Conservation (phyloP, 2,888 invertebrate genomes). For the Parasteatoda lunata region DNA sequence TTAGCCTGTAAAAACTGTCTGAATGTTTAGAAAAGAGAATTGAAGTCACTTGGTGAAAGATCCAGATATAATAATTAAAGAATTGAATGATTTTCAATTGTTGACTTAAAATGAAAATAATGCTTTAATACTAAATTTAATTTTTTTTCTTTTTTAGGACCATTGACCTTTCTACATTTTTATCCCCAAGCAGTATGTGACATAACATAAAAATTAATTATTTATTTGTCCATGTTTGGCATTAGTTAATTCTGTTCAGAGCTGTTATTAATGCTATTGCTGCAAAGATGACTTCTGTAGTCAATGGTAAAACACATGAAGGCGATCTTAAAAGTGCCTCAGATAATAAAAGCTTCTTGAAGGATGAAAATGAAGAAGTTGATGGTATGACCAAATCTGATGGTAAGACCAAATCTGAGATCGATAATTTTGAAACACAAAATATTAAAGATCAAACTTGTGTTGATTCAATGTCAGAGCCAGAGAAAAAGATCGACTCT, state of each 20-base stretch:
- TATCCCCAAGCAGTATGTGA: neutral
- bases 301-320: slow-evolving; percentile 42
- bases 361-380: neutral
- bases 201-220: neutral
- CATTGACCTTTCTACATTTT: neutral
- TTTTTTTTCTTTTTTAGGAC: too few relatives aligned
- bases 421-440: neutral
- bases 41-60: too few relatives aligned
- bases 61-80: too few relatives aligned
- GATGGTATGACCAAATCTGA: neutral
- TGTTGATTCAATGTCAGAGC: too few relatives aligned
- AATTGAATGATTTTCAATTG: too few relatives aligned
- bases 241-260: neutral
- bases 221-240: neutral
- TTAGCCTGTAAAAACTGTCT: too few relatives aligned
- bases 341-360: neutral
- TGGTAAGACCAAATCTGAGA: neutral
- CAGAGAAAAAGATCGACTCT: too few relatives aligned
- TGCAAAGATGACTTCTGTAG: slow-evolving; percentile 33
- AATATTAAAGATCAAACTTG: too few relatives aligned
- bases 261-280: too few relatives aligned
- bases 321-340: neutral
- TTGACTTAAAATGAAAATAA: too few relatives aligned
- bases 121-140: too few relatives aligned
- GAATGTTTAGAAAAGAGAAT: too few relatives aligned